A percentile compares a stretch with the other conserved stretches of the same genome.
Evolutionary conservation across 2,888 invertebrate species (phyloP).

Genomic region (Hedychridium roseum): DNA sequence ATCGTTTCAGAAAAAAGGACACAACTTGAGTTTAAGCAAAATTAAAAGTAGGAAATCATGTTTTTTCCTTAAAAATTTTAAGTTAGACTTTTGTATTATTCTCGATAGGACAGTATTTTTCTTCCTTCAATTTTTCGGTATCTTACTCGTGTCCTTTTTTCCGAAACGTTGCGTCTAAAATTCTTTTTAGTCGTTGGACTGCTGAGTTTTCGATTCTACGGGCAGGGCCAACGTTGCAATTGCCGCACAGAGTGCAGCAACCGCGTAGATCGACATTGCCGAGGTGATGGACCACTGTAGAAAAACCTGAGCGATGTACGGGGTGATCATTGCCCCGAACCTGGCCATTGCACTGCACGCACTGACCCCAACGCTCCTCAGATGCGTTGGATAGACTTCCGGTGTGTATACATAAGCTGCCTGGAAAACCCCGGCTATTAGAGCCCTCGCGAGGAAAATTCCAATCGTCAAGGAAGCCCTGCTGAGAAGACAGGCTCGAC

Average conservation of each 20-base stretch:
- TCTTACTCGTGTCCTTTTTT: too few species aligned
- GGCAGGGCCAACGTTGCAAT: slow-evolving; percentile 81
- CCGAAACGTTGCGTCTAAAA: too few species aligned
- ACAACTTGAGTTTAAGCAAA: too few species aligned
- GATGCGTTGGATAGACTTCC: slow-evolving; percentile 91
- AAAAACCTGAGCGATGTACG: slow-evolving; percentile 91
- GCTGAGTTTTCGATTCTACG: slow-evolving; percentile 80
- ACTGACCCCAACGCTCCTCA: slow-evolving; percentile 90
- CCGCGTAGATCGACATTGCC: slow-evolving; percentile 80
- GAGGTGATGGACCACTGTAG: slow-evolving; percentile 77
- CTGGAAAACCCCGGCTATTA: slow-evolving; percentile 94
- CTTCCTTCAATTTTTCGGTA: too few species aligned
- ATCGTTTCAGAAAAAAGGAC: too few species aligned
- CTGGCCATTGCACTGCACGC: slow-evolving; percentile 91
- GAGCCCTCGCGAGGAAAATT: slow-evolving; percentile 87
- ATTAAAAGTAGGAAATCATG: too few species aligned
- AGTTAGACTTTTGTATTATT: too few species aligned
- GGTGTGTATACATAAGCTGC: slow-evolving; percentile 96
- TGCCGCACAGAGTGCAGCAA: slow-evolving; percentile 79
- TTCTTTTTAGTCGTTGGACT: slow-evolving; percentile 26
- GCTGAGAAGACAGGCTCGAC: slow-evolving; percentile 73
- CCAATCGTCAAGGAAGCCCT: slow-evolving; percentile 81
- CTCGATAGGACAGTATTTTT: too few species aligned
- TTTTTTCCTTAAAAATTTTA: too few species aligned
- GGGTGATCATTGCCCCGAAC: slow-evolving; percentile 92